Evolutionary conservation across 2,888 invertebrate genomes (phyloP).

Genomic region (Phengaris arion): DNA sequence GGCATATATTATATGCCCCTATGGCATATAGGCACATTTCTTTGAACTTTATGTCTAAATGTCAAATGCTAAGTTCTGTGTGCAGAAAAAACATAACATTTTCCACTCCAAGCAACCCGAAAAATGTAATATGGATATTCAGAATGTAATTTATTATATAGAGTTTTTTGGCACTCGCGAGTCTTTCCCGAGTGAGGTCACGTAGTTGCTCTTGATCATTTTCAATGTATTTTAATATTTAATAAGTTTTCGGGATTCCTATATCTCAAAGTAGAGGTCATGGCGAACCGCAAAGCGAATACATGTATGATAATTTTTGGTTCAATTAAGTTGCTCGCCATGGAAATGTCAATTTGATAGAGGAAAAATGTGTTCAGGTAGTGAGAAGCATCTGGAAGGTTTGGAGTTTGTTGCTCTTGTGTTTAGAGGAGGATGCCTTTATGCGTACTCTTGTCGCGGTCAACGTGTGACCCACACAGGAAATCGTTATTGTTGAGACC

Average conservation of each 20-base stretch:
- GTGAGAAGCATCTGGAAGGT: neutral
- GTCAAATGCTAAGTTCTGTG: neutral
- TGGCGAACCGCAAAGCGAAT: neutral
- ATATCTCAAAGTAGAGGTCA: neutral
- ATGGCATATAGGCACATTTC: neutral
- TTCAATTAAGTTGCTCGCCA: neutral
- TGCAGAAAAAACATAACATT: neutral
- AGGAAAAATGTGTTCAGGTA: neutral
- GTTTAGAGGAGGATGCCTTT: slow-evolving; percentile 7
- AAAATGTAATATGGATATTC: neutral
- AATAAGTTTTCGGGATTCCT: neutral
- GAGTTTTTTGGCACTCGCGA: neutral
- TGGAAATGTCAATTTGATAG: neutral
- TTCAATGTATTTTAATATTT: neutral
- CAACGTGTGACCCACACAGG: neutral
- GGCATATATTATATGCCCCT: no score
- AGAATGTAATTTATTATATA: neutral
- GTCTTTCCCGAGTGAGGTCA: neutral
- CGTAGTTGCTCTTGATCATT: slow-evolving; percentile 17
- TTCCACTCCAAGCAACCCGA: no score
- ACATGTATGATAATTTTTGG: neutral
- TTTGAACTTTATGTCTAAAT: neutral
- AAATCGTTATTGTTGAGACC: slow-evolving; percentile 4
- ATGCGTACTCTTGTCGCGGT: neutral
- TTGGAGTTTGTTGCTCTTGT: slow-evolving; percentile 10